These are phyloP conservation scores for Lasioglossum marginatum DNA, from an alignment of 2,888 invertebrate species.

Conservation along the genomic window DNA sequence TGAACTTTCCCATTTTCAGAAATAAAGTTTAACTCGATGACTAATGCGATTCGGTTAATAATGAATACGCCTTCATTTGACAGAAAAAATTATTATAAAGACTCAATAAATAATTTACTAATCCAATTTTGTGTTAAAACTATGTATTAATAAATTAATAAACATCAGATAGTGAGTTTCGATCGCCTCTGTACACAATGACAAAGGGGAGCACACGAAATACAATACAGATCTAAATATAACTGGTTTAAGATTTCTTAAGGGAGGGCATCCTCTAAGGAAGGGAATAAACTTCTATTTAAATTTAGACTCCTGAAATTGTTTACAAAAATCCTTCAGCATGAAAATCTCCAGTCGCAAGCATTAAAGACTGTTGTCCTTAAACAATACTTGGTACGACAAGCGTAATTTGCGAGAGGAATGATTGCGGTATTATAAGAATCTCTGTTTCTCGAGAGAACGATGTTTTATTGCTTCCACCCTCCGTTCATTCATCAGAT, in stretches of 20 bases:
- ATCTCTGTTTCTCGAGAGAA: constrained; percentile 3
- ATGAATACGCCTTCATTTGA: background rate
- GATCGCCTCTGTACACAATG: background rate
- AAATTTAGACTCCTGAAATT: background rate
- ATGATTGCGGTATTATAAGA: constrained; percentile 5
- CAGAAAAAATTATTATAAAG: background rate
- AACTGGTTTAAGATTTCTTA: background rate
- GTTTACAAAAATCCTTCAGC: background rate
- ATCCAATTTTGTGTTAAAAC: background rate
- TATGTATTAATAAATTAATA: background rate
- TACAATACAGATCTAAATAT: background rate
- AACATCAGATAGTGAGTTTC: background rate
- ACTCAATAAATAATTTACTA: background rate
- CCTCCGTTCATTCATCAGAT: constrained; percentile 10
- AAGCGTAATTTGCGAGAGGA: constrained; percentile 6
- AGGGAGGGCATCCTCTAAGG: background rate
- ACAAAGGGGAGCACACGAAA: background rate
- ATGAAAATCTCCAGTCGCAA: background rate
- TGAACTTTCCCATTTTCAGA: background rate
- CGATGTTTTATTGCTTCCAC: constrained; percentile 13
- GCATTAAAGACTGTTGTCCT: background rate
- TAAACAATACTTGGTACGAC: background rate
- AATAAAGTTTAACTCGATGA: background rate
- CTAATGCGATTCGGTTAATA: background rate
- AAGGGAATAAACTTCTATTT: background rate